Percentiles rank a stretch among this genome's conserved stretches.
Conservation (phyloP, 2,113 vertebrate genomes). For the Indicator maculatus region DNA sequence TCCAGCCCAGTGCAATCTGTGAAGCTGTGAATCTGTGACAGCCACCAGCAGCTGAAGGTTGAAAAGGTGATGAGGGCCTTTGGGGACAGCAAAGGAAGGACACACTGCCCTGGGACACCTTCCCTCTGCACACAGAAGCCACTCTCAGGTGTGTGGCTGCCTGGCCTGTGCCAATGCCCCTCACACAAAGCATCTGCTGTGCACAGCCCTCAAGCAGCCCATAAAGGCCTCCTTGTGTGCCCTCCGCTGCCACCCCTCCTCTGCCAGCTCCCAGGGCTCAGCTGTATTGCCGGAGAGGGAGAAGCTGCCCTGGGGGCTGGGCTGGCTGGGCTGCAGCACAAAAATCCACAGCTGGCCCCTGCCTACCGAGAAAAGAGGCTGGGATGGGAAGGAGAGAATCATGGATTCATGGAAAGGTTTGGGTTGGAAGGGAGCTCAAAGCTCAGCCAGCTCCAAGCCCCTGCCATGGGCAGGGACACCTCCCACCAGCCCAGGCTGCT, state of each 20-base stretch:
- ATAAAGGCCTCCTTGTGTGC: slow-evolving; percentile 28
- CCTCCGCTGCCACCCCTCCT: rapidly evolving
- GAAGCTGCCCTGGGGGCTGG: background rate
- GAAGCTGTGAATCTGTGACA: too few relatives aligned
- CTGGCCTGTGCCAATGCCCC: background rate
- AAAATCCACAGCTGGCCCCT: background rate
- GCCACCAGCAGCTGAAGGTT: background rate
- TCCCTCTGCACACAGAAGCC: background rate
- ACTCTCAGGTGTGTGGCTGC: rapidly evolving
- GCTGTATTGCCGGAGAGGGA: background rate
- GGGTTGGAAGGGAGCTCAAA: too few relatives aligned
- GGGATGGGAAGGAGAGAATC: background rate
- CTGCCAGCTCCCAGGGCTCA: rapidly evolving
- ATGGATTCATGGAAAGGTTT: too few relatives aligned
- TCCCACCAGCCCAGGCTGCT: too few relatives aligned
- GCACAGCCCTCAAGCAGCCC: rapidly evolving
- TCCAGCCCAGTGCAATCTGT: too few relatives aligned
- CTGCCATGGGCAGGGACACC: too few relatives aligned
- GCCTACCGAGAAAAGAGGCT: rapidly evolving
- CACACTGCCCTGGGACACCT: background rate
- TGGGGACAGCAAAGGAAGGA: background rate
- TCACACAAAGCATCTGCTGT: slow-evolving; percentile 22
- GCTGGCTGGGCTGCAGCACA: background rate
- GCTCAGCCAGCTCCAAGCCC: too few relatives aligned
- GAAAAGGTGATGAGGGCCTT: background rate